These are phyloP conservation scores for Naso thynnoides DNA, from an alignment of 2,797 vertebrate genomes.

Conservation along the genomic window DNA sequence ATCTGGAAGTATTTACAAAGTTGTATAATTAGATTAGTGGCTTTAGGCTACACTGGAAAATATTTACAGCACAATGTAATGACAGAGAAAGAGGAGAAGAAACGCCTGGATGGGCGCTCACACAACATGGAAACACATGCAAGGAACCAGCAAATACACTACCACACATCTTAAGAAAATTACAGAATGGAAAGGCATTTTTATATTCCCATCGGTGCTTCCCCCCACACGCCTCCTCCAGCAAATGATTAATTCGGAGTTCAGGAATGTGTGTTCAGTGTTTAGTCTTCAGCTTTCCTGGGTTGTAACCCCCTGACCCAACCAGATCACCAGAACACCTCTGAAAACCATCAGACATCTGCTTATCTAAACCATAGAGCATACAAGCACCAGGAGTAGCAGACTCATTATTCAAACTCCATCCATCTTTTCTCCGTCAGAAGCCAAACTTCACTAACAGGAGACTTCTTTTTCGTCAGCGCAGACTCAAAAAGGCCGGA, in stretches of 20 bases:
- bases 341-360: constrained; percentile 67
- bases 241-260: constrained; percentile 53
- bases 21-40: constrained; percentile 75
- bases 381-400: constrained; percentile 29
- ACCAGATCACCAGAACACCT: constrained; percentile 55
- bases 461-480: constrained; percentile 56
- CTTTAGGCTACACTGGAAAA: constrained; percentile 75
- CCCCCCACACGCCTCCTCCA: constrained; percentile 28
- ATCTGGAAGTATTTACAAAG: constrained; percentile 79
- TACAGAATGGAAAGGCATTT: constrained; percentile 56
- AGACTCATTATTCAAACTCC: constrained; percentile 53
- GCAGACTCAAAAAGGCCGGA: constrained; percentile 72
- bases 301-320: constrained; percentile 61
- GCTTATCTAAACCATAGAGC: constrained; percentile 63
- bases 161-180: constrained; percentile 59
- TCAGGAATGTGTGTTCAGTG: constrained; percentile 50
- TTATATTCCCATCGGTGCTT: constrained; percentile 45
- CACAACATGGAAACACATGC: constrained; percentile 27
- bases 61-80: constrained; percentile 70
- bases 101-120: constrained; percentile 44
- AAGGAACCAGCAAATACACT: constrained; percentile 31
- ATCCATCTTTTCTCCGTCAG: constrained; percentile 47
- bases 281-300: constrained; percentile 62
- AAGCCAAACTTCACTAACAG: constrained; percentile 43
- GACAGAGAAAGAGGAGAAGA: constrained; percentile 61